Conservation (phyloP, 2,888 invertebrate species). For the Lithophane ornitopus region DNA sequence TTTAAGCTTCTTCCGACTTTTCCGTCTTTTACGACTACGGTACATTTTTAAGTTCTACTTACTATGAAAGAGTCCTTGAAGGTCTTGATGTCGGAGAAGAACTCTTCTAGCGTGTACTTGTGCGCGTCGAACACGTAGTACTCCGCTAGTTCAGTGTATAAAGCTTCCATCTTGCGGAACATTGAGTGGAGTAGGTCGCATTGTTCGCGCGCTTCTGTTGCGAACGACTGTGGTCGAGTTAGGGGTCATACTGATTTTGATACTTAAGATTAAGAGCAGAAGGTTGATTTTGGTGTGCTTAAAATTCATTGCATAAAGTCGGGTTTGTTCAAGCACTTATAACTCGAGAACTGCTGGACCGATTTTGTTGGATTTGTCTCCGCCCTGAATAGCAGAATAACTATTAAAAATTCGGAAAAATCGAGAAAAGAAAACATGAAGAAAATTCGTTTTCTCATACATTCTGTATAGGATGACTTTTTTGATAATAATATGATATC, state of each 20-base stretch:
- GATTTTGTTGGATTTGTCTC: too few species aligned
- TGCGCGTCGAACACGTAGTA: conserved; percentile 97
- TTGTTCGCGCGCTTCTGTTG: conserved; percentile 95
- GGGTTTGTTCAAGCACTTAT: too few species aligned
- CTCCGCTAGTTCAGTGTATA: conserved; percentile 96
- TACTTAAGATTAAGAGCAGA: too few species aligned
- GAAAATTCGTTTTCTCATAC: too few species aligned
- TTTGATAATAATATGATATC: too few species aligned
- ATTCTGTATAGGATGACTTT: too few species aligned
- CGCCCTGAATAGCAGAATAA: too few species aligned
- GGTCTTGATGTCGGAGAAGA: conserved; percentile 98
- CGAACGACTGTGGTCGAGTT: conserved; percentile 91
- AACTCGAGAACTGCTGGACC: too few species aligned
- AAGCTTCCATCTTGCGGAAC: conserved; percentile 97
- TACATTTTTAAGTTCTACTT: conserved; percentile 73
- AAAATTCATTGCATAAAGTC: too few species aligned
- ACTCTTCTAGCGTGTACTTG: conserved; percentile 98
- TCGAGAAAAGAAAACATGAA: too few species aligned
- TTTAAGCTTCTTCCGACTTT: neutral
- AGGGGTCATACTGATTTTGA: conserved; percentile 37
- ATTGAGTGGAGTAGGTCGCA: conserved; percentile 97
- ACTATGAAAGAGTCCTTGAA: conserved; percentile 98
- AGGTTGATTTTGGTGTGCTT: too few species aligned
- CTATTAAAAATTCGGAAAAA: too few species aligned
- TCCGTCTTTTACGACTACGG: neutral